phyloP scores from a whole-genome alignment of 1,140 invertebrate species.

The Vanessa tameamea region DNA sequence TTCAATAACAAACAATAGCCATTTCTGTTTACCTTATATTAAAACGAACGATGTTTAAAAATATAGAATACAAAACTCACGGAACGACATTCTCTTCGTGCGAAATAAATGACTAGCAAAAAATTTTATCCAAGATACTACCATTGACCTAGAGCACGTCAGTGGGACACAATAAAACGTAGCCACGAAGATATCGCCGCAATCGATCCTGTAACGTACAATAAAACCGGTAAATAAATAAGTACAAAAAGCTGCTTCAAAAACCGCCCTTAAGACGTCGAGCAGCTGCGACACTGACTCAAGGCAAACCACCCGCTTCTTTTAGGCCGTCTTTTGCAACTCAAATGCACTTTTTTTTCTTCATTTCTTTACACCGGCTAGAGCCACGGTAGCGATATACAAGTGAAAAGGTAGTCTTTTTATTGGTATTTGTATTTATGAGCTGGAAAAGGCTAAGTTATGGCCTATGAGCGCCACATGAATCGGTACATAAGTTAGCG shows the following conservation, averaged over 20 bases:
- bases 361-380: conserved; percentile 36
- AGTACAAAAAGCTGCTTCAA: conserved; percentile 69
- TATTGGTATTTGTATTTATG: conserved; percentile 33
- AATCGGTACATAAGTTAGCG: conserved; percentile 21
- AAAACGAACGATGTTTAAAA: neutral
- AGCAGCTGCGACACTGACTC: conserved; percentile 65
- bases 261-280: conserved; percentile 61
- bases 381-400: conserved; percentile 38
- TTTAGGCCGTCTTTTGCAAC: conserved; percentile 66
- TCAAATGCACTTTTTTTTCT: conserved; percentile 59
- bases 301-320: conserved; percentile 71
- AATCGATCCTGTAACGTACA: conserved; percentile 49
- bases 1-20: no score
- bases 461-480: conserved; percentile 22
- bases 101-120: conserved; percentile 11
- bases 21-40: neutral
- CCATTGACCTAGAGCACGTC: conserved; percentile 17
- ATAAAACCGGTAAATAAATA: conserved; percentile 72
- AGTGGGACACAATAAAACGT: conserved; percentile 29
- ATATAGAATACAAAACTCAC: neutral
- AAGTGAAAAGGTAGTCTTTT: conserved; percentile 31
- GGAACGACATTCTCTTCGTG: conserved; percentile 7
- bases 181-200: conserved; percentile 19
- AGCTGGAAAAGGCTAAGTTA: conserved; percentile 30
- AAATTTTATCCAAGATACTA: conserved; percentile 11